Base-by-base conservation (phyloP, 2,113 vertebrate genomes). In the Redunca redunca region DNA sequence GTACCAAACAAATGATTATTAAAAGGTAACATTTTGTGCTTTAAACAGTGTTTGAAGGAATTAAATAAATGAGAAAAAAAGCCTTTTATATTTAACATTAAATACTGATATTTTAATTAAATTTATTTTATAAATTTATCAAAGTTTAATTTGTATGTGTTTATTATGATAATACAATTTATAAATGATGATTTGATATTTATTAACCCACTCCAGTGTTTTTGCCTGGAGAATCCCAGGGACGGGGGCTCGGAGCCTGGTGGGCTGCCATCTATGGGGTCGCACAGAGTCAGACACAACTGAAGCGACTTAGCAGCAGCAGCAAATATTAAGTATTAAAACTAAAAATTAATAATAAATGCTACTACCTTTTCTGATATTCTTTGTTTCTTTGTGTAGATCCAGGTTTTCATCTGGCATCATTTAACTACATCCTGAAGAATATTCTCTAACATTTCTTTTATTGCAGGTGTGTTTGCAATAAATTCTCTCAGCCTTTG, bases 1-100 rank as follows among this genome's bases (percentile, higher is more conserved):
- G 21, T 86, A n/a, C n/a, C 62, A 77, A 95, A 91, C 26, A 91
- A 55, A 80, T 86, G 12, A 48, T 87, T 64, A 57, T 64, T 91
- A 55, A 86, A 80, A 64, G 67, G 25, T 23, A 57, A 80, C 78
- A 26, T 57, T 84, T 91, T 85, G 17, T 43, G 30, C 26, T 46
- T 85, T 91, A 85, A 78, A 25, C 14, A 77, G 8, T 87, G 28
- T 90, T 71, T 60, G 64, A 82, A 91, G 52, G n/a, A 88, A 94
- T 86, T 93, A 96, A 84, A 19, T 71, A 82, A 92, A 26, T 81
- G 21, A 71, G 30, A 10, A 46, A 36, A 52, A 83, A 90, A 50
- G 1, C 40, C 10, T 80, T 83, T 88, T 85, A 17, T 55, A 7
- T 67, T 88, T 62, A 48, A 52, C 50, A 52, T 19, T 52, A 85